Percentiles rank a stretch among this genome's conserved stretches.
phyloP scores from a whole-genome alignment of 2,113 vertebrate genomes.

The Desmodus rotundus region DNA sequence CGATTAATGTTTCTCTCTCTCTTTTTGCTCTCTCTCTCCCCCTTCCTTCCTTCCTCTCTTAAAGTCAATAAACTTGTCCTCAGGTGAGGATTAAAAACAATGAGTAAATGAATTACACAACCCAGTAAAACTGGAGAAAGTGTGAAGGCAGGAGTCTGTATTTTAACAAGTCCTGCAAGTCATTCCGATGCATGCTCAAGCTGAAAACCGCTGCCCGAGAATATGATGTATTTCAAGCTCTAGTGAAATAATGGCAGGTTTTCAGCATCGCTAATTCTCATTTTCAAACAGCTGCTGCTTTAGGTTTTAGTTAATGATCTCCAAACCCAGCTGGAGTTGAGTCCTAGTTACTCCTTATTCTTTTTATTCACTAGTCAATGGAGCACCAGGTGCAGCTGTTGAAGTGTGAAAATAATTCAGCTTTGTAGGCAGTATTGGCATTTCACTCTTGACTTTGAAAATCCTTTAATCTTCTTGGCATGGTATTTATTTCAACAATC shows the following conservation, averaged over 20 bases:
- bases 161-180: constrained; percentile 40
- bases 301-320: constrained; percentile 73
- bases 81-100: background rate
- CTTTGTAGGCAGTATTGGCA: constrained; percentile 53
- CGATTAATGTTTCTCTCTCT: too few species aligned
- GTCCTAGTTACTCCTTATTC: constrained; percentile 55
- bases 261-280: constrained; percentile 66
- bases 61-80: too few species aligned
- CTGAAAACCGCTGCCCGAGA: background rate
- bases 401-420: constrained; percentile 70
- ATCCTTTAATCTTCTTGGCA: constrained; percentile 55
- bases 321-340: constrained; percentile 66
- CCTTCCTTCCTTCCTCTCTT: too few species aligned
- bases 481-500: constrained; percentile 47
- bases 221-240: constrained; percentile 22
- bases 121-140: background rate
- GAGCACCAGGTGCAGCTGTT: constrained; percentile 61
- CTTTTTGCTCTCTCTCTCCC: too few species aligned
- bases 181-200: background rate
- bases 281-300: constrained; percentile 75
- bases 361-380: constrained; percentile 59
- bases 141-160: background rate
- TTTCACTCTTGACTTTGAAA: constrained; percentile 65
- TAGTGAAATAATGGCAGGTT: constrained; percentile 59
- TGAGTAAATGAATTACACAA: background rate